Conservation (phyloP, 64 coral and sea anemone species). For the Pachyseris speciosa region DNA sequence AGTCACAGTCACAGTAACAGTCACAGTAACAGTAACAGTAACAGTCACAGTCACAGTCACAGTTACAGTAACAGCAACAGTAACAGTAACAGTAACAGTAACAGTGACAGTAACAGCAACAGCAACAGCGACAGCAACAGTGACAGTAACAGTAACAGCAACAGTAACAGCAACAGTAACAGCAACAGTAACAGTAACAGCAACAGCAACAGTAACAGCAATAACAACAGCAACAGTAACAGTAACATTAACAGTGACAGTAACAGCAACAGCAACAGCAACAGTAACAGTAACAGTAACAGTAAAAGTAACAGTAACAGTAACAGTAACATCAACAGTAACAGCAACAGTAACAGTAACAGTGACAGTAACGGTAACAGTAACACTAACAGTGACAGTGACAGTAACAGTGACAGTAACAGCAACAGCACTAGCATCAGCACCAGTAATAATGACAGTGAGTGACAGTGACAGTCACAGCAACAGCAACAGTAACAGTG, state of each 20-base stretch:
- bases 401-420: slow-evolving; percentile 18
- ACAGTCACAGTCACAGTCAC: not conserved
- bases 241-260: no score
- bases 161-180: not conserved
- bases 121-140: not conserved
- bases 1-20: not conserved
- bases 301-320: no score
- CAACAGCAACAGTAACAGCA: not conserved
- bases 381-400: not conserved
- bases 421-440: slow-evolving; percentile 22
- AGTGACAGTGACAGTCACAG: slow-evolving; percentile 27
- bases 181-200: not conserved
- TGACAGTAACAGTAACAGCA: not conserved
- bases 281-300: slow-evolving; percentile 10
- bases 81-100: slow-evolving; percentile 2
- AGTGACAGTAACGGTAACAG: slow-evolving; percentile 9
- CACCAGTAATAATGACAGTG: no score
- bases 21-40: not conserved
- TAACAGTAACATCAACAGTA: slow-evolving; percentile 24
- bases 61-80: not conserved
- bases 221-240: not conserved
- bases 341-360: not conserved
- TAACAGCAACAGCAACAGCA: slow-evolving; percentile 7
- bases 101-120: slow-evolving; percentile 20
- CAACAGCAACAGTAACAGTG: slow-evolving; percentile 34